A percentile compares a stretch with the other conserved stretches of the same genome.
Conservation (phyloP, 2,113 vertebrate species). For the Danionella cerebrum region DNA sequence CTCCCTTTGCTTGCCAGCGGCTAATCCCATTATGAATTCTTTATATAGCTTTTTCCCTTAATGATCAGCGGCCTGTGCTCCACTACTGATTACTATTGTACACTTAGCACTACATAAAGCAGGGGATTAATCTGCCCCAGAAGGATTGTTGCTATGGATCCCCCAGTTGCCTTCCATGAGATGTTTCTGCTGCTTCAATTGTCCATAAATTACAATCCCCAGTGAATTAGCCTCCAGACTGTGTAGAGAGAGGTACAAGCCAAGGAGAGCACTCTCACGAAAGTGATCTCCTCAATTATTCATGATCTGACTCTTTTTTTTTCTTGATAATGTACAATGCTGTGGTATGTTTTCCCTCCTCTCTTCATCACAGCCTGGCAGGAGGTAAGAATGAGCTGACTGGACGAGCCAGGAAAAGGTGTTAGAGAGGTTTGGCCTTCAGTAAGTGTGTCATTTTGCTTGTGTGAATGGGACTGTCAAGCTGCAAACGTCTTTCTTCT, state of each 20-base stretch:
- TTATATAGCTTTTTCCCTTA: constrained; percentile 99
- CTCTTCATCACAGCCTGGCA: constrained; percentile 17
- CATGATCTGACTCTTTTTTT: constrained; percentile 80
- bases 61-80: constrained; percentile 98
- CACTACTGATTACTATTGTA: constrained; percentile 99
- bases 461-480: constrained; percentile 9
- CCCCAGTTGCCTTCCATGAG: constrained; percentile 89
- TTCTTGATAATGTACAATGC: constrained; percentile 58
- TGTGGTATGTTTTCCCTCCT: constrained; percentile 46
- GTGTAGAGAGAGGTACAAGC: constrained; percentile 84
- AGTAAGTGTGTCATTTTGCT: constrained; percentile 10
- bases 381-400: constrained; percentile 1
- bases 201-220: constrained; percentile 99
- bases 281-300: constrained; percentile 91
- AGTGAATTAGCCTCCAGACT: constrained; percentile 93
- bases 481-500: neutral
- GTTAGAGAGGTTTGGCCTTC: neutral
- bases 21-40: constrained; percentile 99
- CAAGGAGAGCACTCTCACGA: constrained; percentile 76
- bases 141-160: constrained; percentile 99
- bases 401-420: neutral
- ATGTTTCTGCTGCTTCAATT: constrained; percentile 98
- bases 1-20: constrained; percentile 85
- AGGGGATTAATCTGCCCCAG: constrained; percentile 99
- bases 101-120: constrained; percentile 99